Percentiles rank a stretch among this genome's conserved stretches.
Conservation (phyloP, 2,113 vertebrate genomes). For the Corvus cornix region DNA sequence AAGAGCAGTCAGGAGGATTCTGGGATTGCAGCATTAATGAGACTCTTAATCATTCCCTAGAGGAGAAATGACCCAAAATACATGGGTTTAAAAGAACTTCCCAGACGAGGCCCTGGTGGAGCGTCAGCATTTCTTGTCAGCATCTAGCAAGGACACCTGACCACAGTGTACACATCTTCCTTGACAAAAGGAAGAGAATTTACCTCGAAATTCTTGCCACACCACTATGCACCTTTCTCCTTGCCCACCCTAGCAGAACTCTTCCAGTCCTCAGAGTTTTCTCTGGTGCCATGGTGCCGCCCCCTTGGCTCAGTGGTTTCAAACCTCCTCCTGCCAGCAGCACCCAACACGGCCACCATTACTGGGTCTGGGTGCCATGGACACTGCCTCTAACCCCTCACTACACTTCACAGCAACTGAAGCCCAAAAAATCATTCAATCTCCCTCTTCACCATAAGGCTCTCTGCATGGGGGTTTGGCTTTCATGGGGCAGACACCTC, state of each 20-base stretch:
- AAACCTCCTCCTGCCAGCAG: not conserved
- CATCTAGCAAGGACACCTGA: not conserved
- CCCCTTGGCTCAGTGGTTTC: not conserved
- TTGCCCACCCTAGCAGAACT: not conserved
- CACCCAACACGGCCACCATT: fast-evolving
- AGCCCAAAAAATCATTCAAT: not conserved
- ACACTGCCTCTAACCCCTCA: not conserved
- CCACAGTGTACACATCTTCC: not conserved
- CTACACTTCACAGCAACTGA: not conserved
- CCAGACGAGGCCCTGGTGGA: not conserved
- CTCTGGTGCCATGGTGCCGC: not conserved
- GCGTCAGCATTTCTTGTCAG: not conserved
- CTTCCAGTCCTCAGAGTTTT: not conserved
- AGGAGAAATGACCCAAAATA: not conserved
- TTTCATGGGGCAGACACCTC: not conserved
- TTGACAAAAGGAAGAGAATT: not conserved
- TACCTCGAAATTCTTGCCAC: not conserved
- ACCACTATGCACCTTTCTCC: not conserved
- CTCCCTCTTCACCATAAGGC: not conserved
- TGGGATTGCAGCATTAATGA: not conserved
- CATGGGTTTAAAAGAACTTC: not conserved
- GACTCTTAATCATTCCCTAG: not conserved
- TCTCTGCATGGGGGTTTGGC: not conserved
- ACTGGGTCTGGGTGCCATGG: not conserved
- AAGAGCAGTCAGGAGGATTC: not conserved